Conservation (phyloP, 1,140 invertebrate genomes). For the Drosophila nikananu region DNA sequence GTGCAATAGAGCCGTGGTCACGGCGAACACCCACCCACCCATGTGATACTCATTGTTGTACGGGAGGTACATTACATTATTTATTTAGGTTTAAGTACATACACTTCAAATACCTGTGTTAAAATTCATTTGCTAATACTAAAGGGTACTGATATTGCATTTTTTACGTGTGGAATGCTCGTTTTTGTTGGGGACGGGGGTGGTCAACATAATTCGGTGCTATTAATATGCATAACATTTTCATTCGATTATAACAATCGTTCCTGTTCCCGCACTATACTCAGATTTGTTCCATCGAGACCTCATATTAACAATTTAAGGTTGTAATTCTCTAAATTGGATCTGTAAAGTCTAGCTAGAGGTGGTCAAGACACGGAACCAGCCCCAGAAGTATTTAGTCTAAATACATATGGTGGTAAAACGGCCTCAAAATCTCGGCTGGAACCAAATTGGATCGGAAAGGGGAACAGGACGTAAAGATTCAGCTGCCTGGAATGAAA, state of each 20-base stretch:
- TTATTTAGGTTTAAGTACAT: conserved; percentile 78
- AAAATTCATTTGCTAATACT: conserved; percentile 68
- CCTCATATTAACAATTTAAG: background rate
- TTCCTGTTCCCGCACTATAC: background rate
- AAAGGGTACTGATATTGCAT: conserved; percentile 67
- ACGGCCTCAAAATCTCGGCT: background rate
- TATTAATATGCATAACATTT: conserved; percentile 64
- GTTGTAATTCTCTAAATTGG: background rate
- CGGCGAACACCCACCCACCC: background rate
- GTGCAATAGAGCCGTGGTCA: conserved; percentile 59
- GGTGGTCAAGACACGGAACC: no score
- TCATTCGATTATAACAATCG: conserved; percentile 46
- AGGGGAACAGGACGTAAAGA: conserved; percentile 7
- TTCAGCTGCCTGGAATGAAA: conserved; percentile 40
- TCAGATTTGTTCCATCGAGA: background rate
- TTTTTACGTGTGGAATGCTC: conserved; percentile 49
- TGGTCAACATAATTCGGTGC: conserved; percentile 65
- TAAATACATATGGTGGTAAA: background rate
- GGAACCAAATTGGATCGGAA: background rate
- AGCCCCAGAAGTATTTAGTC: background rate
- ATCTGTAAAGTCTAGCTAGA: background rate
- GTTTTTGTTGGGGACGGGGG: conserved; percentile 8
- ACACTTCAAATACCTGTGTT: conserved; percentile 56
- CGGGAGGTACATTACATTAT: conserved; percentile 67
- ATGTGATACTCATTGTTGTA: conserved; percentile 67